phyloP scores from a whole-genome alignment of 2,113 vertebrate species.

The Gobiocypris rarus region DNA sequence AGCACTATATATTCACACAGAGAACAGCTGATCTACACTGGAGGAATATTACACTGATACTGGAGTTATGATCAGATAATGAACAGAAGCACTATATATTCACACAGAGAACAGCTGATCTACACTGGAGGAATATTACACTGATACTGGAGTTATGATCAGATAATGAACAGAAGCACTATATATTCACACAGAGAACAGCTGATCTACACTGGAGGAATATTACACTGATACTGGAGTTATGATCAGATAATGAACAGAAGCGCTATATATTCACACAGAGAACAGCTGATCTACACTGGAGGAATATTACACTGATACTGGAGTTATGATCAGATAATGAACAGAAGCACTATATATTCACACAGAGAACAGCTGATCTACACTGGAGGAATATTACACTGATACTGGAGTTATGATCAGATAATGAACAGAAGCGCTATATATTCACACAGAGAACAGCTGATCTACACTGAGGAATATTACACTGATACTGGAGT shows the following conservation, averaged over 20 bases:
- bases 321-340: neutral
- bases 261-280: neutral
- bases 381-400: neutral
- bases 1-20: neutral
- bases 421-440: neutral
- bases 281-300: neutral
- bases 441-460: neutral
- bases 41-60: neutral
- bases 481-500: neutral
- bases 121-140: neutral
- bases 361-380: neutral
- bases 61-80: neutral
- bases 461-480: neutral
- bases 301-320: neutral
- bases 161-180: neutral
- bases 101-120: neutral
- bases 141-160: neutral
- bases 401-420: neutral
- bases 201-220: neutral
- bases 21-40: neutral
- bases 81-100: neutral
- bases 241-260: neutral
- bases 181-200: neutral
- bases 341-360: neutral
- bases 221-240: neutral